A percentile compares a stretch with the other conserved stretches of the same genome.
These are phyloP conservation scores for Australoheros scitulus DNA, from an alignment of 2,113 vertebrate genomes.

Conservation along the genomic window DNA sequence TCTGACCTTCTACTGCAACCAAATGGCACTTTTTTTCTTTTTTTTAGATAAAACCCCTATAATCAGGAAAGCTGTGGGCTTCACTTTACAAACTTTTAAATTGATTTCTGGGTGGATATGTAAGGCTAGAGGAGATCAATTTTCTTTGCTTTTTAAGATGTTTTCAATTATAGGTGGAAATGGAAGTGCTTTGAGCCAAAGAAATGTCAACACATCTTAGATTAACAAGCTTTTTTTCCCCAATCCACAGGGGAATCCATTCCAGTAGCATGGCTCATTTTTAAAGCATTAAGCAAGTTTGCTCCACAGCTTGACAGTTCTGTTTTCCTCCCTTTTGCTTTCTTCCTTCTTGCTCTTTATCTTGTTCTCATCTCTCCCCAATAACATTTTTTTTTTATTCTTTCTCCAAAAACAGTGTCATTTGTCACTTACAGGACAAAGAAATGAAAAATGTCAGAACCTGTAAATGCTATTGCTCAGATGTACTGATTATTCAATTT, in stretches of 20 bases:
- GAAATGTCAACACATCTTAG: slow-evolving; percentile 60
- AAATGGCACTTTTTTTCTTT: slow-evolving; percentile 34
- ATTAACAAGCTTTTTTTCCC: slow-evolving; percentile 49
- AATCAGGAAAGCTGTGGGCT: slow-evolving; percentile 45
- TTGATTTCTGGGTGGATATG: slow-evolving; percentile 1
- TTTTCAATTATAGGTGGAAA: slow-evolving; percentile 62
- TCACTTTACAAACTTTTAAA: slow-evolving; percentile 25
- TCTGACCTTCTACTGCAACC: slow-evolving; percentile 59
- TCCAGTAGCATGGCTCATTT: slow-evolving; percentile 47
- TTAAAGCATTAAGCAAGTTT: slow-evolving; percentile 30
- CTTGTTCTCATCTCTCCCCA: neutral
- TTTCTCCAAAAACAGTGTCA: neutral
- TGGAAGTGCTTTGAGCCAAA: slow-evolving; percentile 48
- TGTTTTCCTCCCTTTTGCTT: slow-evolving; percentile 20
- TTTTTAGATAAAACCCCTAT: slow-evolving; percentile 54
- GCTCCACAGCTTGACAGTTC: slow-evolving; percentile 15
- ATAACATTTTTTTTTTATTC: neutral
- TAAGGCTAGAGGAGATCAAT: slow-evolving; percentile 20
- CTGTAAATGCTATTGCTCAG: neutral
- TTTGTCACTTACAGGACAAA: neutral
- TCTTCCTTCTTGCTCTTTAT: slow-evolving; percentile 25
- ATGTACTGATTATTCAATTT: neutral
- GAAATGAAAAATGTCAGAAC: neutral
- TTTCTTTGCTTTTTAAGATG: slow-evolving; percentile 42
- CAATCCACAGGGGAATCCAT: slow-evolving; percentile 25